Evolutionary conservation across 1,140 invertebrate species (phyloP).

Genomic region (Meloidogyne floridensis): DNA sequence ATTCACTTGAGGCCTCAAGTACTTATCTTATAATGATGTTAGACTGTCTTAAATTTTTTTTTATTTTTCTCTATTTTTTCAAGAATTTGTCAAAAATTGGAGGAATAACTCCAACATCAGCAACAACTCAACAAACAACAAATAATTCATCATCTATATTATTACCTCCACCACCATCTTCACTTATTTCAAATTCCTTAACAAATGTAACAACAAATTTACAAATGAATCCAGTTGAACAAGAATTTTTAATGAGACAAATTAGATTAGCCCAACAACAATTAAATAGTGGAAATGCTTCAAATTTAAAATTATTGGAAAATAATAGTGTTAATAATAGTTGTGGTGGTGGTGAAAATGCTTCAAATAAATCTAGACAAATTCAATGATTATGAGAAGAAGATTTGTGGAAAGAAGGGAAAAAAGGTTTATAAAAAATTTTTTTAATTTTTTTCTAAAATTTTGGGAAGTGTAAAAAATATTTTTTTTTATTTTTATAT

Average conservation of each 20-base stretch:
- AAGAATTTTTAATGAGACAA: constrained; percentile 40
- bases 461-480: not conserved
- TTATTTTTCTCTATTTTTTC: not conserved
- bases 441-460: not conserved
- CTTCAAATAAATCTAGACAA: not conserved
- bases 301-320: not conserved
- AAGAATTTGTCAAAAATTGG: constrained; percentile 11
- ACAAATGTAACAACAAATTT: not conserved
- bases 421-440: not conserved
- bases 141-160: not conserved
- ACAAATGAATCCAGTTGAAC: constrained; percentile 31
- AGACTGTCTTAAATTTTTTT: not conserved
- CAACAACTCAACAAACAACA: not conserved
- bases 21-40: no score
- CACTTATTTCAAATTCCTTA: constrained; percentile 1
- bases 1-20: no score
- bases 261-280: constrained; percentile 24
- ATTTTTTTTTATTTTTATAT: no score
- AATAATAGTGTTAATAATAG: not conserved
- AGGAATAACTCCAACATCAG: not conserved
- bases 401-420: not conserved
- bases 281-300: not conserved
- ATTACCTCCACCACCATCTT: constrained; percentile 7
- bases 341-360: not conserved
- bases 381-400: not conserved